Percentiles rank a stretch among this genome's conserved stretches.
Conservation (phyloP, 2,797 vertebrate genomes). For the Capromys pilorides region DNA sequence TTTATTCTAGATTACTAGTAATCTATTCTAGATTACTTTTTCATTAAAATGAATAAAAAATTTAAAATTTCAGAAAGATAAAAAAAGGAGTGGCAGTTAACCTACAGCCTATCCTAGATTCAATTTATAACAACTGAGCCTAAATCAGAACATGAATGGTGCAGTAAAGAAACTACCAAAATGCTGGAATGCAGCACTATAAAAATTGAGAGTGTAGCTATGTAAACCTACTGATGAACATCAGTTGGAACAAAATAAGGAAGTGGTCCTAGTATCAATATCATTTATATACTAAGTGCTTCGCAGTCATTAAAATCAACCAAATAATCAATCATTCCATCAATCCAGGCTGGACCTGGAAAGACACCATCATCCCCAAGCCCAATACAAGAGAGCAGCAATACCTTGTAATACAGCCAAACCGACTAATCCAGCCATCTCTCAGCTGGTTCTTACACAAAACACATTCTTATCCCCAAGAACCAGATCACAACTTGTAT, state of each 20-base stretch:
- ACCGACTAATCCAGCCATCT: background rate
- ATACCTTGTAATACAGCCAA: background rate
- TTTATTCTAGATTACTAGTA: background rate
- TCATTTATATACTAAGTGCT: background rate
- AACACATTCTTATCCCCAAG: background rate
- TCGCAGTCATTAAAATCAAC: background rate
- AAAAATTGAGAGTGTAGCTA: background rate
- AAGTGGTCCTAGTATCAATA: background rate
- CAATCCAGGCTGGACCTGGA: background rate
- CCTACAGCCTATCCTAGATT: background rate
- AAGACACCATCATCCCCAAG: background rate
- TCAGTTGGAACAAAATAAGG: background rate
- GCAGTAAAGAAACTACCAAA: background rate
- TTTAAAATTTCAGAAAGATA: no score
- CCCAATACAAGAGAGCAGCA: background rate
- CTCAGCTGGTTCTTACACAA: background rate
- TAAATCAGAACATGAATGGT: conserved; percentile 4
- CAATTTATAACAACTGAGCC: background rate
- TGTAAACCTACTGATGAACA: background rate
- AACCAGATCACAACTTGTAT: conserved; percentile 5
- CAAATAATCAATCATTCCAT: background rate
- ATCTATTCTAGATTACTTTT: background rate
- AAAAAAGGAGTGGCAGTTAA: background rate
- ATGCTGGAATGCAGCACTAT: background rate
- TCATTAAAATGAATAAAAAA: no score